Percentiles rank a stretch among this genome's conserved stretches.
Conservation (phyloP, 2,797 vertebrate genomes). For the Pampus argenteus region DNA sequence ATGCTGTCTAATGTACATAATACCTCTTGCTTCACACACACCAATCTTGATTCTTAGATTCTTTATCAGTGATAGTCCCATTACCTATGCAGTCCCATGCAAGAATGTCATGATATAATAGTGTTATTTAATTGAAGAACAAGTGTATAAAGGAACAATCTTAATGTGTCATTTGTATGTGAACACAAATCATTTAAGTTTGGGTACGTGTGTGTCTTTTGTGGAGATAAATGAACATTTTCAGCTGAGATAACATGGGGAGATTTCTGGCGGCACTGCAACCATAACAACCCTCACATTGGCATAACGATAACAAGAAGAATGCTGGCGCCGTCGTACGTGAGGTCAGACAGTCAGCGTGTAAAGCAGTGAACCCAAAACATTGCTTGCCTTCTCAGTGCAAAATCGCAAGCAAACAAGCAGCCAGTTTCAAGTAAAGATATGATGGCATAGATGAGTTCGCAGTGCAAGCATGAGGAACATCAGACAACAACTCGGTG, state of each 20-base stretch:
- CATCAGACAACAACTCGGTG: background rate
- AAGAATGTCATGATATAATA: background rate
- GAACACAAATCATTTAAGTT: slow-evolving; percentile 30
- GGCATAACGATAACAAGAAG: slow-evolving; percentile 75
- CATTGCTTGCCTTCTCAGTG: slow-evolving; percentile 63
- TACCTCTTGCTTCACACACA: background rate
- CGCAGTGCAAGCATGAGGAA: slow-evolving; percentile 8
- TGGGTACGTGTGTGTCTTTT: slow-evolving; percentile 37
- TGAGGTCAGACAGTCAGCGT: slow-evolving; percentile 68
- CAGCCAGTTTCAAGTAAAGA: slow-evolving; percentile 31
- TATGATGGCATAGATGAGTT: slow-evolving; percentile 19
- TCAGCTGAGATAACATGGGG: slow-evolving; percentile 68
- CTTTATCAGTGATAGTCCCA: background rate
- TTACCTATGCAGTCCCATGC: background rate
- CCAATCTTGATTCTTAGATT: background rate
- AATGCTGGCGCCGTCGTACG: slow-evolving; percentile 75
- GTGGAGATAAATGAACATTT: slow-evolving; percentile 41
- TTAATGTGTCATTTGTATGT: slow-evolving; percentile 24
- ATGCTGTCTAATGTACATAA: slow-evolving; percentile 3
- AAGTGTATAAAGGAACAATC: slow-evolving; percentile 19
- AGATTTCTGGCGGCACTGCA: slow-evolving; percentile 68
- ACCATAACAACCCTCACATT: slow-evolving; percentile 80
- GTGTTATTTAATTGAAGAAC: background rate
- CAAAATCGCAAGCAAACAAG: slow-evolving; percentile 39
- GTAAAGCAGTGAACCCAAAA: slow-evolving; percentile 56